Evolutionary conservation across 2,113 vertebrate species (phyloP), one percentile per base, ranked within the genome.

Genomic region (Rhabdornis inornatus): DNA sequence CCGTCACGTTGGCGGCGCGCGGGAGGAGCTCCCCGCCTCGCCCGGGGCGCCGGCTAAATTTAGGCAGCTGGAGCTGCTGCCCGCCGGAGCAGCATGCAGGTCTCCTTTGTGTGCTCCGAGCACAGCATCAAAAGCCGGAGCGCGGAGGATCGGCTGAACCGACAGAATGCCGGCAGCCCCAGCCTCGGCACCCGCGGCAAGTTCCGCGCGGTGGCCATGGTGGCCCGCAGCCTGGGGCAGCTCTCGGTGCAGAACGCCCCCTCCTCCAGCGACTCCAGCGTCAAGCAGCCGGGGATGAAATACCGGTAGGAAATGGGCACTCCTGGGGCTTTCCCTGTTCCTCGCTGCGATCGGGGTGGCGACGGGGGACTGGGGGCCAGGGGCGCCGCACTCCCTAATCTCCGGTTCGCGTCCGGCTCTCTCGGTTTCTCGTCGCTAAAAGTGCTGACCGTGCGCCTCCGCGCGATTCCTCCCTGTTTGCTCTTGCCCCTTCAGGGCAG

Each of bases 31-130:
- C 93, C 93, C 95, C 93, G 85, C 91, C 95, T 92, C 82, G 56
- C 95, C 79, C 77, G 86, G 93, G 95, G 93, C 93, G 55, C 93
- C 91, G 78, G 89, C 95, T 96, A 96, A 96, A 96, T 96, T 96
- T 96, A 96, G 95, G 95, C 93, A 95, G 79, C 93, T 69, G 91
- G 68, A 35, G 70, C 91, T 92, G 95, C 75, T 63, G 95, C 60
- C 88, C 74, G 86, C 69, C 82, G 89, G 95, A 96, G 76, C 96
- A 94, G 78, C 91, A 99, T 99, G 99, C 99, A 99, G 98, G 99
- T 99, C 79, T 99, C 99, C 14, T 98, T 99, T 45, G 98, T 98
- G 71, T 99, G 99, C 97, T 99, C 99, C 2, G 99, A 99, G 95
- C 99, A 99, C 83, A 98, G 98, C 96, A 97, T 98, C 71, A 99